phyloP scores from a whole-genome alignment of 2,888 invertebrate species.

The Archips crataeganus region DNA sequence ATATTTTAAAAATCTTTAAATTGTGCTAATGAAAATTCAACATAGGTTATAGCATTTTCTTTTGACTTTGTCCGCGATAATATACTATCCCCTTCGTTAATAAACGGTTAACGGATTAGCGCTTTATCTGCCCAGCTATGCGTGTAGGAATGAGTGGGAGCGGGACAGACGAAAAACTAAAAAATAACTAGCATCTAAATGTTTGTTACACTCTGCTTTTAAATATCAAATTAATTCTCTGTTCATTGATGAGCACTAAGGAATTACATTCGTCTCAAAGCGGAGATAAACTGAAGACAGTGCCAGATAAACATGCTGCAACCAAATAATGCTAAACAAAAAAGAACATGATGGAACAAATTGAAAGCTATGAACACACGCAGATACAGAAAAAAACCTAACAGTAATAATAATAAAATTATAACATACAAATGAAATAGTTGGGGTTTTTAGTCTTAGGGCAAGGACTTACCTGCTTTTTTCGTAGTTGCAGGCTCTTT shows the following conservation, averaged over 20 bases:
- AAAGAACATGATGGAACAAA: conserved; percentile 47
- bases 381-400: conserved; percentile 46
- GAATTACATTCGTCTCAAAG: conserved; percentile 11
- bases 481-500: conserved; percentile 48
- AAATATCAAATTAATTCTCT: background rate
- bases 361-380: conserved; percentile 80
- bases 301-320: conserved; percentile 34
- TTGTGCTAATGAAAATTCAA: background rate
- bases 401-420: conserved; percentile 20
- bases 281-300: conserved; percentile 16
- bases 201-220: background rate
- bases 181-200: conserved; percentile 1
- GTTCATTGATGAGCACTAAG: background rate
- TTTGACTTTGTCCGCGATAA: background rate
- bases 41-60: background rate
- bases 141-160: conserved; percentile 11
- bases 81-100: background rate
- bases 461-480: conserved; percentile 52
- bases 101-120: background rate
- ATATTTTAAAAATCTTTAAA: background rate
- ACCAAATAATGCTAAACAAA: conserved; percentile 33
- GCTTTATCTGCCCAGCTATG: conserved; percentile 7
- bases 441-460: conserved; percentile 44
- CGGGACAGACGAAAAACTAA: conserved; percentile 10
- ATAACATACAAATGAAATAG: conserved; percentile 47